Conservation (phyloP, 2,888 invertebrate genomes). For the Junonia oenone region DNA sequence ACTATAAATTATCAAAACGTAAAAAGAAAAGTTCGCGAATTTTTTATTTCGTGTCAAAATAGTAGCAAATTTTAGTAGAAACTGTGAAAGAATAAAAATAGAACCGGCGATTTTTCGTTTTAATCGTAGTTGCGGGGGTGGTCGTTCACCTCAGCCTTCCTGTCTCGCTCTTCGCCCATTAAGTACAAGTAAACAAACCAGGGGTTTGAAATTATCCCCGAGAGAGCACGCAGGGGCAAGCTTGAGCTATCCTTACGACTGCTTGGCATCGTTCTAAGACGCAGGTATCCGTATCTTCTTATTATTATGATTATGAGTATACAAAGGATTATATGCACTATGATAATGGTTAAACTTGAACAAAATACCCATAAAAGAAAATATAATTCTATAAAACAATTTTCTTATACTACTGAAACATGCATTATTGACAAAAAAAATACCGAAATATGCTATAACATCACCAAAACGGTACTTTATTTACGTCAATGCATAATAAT, state of each 20-base stretch:
- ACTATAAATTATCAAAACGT: background rate
- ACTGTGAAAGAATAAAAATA: slow-evolving; percentile 11
- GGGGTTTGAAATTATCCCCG: slow-evolving; percentile 54
- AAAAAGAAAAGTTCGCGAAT: background rate
- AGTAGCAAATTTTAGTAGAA: background rate
- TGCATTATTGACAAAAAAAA: too few relatives aligned
- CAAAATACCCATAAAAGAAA: too few relatives aligned
- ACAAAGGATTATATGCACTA: too few relatives aligned
- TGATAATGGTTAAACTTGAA: too few relatives aligned
- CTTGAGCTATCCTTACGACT: slow-evolving; percentile 17
- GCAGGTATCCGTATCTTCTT: background rate
- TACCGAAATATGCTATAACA: too few relatives aligned
- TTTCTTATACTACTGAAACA: too few relatives aligned
- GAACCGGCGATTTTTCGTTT: slow-evolving; percentile 32
- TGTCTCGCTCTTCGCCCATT: slow-evolving; percentile 40
- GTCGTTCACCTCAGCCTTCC: slow-evolving; percentile 53
- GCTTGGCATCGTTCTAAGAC: slow-evolving; percentile 18
- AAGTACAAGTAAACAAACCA: slow-evolving; percentile 42
- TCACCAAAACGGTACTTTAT: too few relatives aligned
- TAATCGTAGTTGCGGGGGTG: slow-evolving; percentile 37
- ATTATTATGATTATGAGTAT: too few relatives aligned
- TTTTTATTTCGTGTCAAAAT: background rate
- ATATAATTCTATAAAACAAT: too few relatives aligned
- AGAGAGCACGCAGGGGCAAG: slow-evolving; percentile 40
- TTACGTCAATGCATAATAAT: too few relatives aligned